A percentile compares a stretch with the other conserved stretches of the same genome.
Conservation (phyloP, 2,797 vertebrate species). For the Nyctibius grandis region DNA sequence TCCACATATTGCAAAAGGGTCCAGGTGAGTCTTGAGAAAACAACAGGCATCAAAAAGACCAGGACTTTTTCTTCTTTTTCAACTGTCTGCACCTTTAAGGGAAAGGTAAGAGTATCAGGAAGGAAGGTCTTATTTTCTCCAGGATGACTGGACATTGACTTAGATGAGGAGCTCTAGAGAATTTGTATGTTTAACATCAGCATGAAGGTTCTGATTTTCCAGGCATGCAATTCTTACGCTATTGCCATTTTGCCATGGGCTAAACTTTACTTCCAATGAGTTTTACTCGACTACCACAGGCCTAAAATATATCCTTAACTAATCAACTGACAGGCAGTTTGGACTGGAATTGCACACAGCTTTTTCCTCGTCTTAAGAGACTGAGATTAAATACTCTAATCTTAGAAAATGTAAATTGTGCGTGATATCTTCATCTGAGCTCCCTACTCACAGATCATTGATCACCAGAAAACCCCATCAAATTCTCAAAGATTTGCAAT, state of each 20-base stretch:
- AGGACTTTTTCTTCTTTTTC: neutral
- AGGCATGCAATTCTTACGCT: neutral
- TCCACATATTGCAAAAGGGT: neutral
- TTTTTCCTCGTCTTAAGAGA: neutral
- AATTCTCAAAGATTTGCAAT: neutral
- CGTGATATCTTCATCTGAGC: neutral
- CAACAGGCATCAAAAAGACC: fast-evolving
- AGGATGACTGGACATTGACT: neutral
- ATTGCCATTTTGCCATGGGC: neutral
- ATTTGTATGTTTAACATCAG: neutral
- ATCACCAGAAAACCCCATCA: neutral
- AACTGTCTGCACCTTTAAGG: neutral
- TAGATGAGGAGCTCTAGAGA: neutral
- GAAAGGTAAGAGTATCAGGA: neutral
- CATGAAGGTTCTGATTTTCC: neutral
- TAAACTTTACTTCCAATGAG: neutral
- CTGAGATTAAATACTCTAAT: neutral
- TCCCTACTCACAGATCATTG: neutral
- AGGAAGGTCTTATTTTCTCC: neutral
- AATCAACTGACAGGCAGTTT: neutral
- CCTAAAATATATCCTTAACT: neutral
- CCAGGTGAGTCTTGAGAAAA: neutral
- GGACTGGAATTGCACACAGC: neutral
- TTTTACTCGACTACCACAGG: neutral
- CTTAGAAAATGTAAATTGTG: neutral